Base-by-base conservation (phyloP, 2,888 invertebrate genomes). In the Cerastis rubricosa region DNA sequence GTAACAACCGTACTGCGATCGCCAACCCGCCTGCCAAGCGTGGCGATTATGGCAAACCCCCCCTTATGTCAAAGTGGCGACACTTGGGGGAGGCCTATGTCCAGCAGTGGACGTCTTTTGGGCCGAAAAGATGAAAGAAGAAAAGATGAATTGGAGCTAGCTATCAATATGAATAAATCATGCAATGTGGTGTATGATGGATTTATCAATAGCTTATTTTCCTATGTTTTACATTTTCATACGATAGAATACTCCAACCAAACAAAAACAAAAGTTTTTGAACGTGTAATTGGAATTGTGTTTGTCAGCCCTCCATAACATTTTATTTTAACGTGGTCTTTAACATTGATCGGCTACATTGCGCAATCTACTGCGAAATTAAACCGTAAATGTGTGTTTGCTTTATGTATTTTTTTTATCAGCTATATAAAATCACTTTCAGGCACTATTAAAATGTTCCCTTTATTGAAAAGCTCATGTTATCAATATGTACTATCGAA, bases 361-460 rank as follows among this genome's bases (percentile, higher is more conserved):
- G 87, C 78, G 87, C 88, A 86, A 81, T 86, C 88, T 78, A 75
- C 88, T 83, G 88, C 81, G 87, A 86, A 86, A 86, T 86, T 83
- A 86, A 86, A 86, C 79, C 81, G 78, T 77, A 86, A 80, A 86
- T 77, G 68, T 77, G 77, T 68, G 49, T 86, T 84, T 74, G 51
- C 65, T 74, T 83, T 76, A 72, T 72, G 70, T 84, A 35, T 84
- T 71, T 84, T 47, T 68, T 86, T 84, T 72, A 84, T 74, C 45
- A 64, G 40, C 51, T 69, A 59, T 61, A 75, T 75, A 78, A 84
- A 73, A 11, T 51, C 51, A 51, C 45, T 80, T 64, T 35, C 17
- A 68, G 65, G 43, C 25, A 51, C 43, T 80, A 71, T 77, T 43
- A 40, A 40, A 54, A 47, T 43, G n/a, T 40, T 12, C 43, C 43